These are phyloP conservation scores for Symphodus melops DNA, from an alignment of 2,113 vertebrate species.

Conservation along the genomic window DNA sequence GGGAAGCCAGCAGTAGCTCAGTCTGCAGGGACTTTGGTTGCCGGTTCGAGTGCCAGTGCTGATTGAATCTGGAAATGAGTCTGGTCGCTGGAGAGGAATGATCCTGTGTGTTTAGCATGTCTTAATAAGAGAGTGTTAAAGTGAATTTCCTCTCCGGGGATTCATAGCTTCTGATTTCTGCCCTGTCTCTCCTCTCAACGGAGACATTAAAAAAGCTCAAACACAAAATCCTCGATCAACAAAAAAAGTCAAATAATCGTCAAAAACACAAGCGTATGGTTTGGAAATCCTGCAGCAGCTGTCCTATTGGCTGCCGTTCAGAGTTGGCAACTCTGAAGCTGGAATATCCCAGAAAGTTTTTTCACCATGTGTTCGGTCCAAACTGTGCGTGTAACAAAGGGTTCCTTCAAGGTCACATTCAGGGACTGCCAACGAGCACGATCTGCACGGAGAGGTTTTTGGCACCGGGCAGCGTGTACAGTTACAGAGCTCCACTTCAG, in stretches of 20 bases:
- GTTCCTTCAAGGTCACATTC: conserved; percentile 43
- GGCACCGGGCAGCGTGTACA: conserved; percentile 11
- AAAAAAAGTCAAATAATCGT: background rate
- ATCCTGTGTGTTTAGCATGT: no score
- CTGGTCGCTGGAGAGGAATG: no score
- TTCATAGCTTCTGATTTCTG: no score
- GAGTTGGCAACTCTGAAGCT: background rate
- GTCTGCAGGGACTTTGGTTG: no score
- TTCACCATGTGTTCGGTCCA: background rate
- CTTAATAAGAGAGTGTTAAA: no score
- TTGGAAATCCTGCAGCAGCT: conserved; percentile 15
- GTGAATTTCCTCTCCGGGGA: no score
- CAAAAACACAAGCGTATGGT: conserved; percentile 5
- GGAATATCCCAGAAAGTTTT: conserved; percentile 5
- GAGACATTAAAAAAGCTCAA: no score
- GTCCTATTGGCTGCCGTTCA: conserved; percentile 7
- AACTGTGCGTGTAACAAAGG: conserved; percentile 18
- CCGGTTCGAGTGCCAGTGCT: no score
- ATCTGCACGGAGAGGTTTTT: conserved; percentile 12
- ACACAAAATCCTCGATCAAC: background rate
- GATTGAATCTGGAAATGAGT: no score
- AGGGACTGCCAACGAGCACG: conserved; percentile 33
- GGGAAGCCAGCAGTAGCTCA: no score
- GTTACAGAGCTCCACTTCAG: background rate
- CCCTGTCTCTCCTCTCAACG: no score